Evolutionary conservation across 2,113 vertebrate species (phyloP), one percentile per base, ranked within the genome.

Genomic region (Zosterops pallidus): DNA sequence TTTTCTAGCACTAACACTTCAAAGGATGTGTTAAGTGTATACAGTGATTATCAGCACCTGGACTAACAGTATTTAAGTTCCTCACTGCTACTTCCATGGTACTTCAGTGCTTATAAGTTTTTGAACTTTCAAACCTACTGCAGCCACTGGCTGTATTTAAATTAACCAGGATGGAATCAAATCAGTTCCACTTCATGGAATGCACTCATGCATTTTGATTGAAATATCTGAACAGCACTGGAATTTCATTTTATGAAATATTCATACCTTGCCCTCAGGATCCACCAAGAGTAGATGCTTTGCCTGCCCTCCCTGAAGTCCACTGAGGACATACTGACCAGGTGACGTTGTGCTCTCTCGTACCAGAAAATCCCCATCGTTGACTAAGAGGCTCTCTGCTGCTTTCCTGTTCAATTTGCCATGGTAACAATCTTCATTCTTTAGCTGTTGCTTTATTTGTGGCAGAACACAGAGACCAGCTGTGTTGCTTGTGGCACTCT

Each of bases 241-340:
- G 91, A 64, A 64, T 57, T 67, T 35, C 41, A 83, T 33, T 8
- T 26, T 44, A 47, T 44, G 56, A 76, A 60, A 47, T 60, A 37
- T 16, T 60, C 76, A 31, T 98, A 99, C 99, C 99, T 99, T 98
- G 97, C 99, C 99, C 72, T 99, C 98, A 29, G 99, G 99, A 86
- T 99, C 99, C 85, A 99, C 98, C 95, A 99, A 97, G 65, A 99
- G 98, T 35, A 99, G 98, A 91, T 99, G 99, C 28, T 98, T 99
- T 57, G 98, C 98, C 26, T 98, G 98, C 87, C 98, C 98, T 94
- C 98, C 98, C 92, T 99, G 98, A 68, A 99, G 97, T 26, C 99
- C 99, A 57, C 99, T 99, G 94, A 99, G 97, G 19, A 99, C 99
- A 55, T 99, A 99, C 78, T 99, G 99, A 83, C 99, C 98, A 56